Evolutionary conservation across 1,140 invertebrate species (phyloP), one percentile per base, ranked within the genome.

Genomic region (Bicyclus anynana): DNA sequence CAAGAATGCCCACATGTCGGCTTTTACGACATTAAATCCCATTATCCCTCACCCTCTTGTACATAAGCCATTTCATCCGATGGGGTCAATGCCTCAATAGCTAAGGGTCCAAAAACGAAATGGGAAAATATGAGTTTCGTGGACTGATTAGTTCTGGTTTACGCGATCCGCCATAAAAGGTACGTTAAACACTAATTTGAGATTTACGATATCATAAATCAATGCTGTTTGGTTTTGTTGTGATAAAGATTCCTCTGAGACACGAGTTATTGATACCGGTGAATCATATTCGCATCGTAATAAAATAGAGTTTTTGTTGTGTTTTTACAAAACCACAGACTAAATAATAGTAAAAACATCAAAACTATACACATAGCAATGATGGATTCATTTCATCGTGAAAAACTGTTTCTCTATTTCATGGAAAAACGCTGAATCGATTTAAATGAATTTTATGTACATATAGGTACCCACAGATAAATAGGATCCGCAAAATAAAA

Each of bases 161-260:
- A 80, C 71, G 70, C 65, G 65, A 67, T 62, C 55, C 29, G 47
- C 62, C 72, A 67, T 85, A 85, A 83, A 83, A 81, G 48, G 42
- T 56, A 49, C 75, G 58, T 81, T 66, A 77, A 77, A 53, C 69
- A 62, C 80, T 82, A 85, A 84, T 85, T 78, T 71, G 68, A 77
- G 72, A 82, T 85, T 85, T 85, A 85, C 74, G 77, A 70, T 58
- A 57, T 63, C 71, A 61, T 85, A 85, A 79, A 85, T 85, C 67
- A 80, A 60, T 57, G 65, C 56, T 80, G 78, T 83, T 83, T 78
- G 65, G 55, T 52, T 38, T 54, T 68, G 71, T 77, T 77, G 73
- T 68, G 69, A 77, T 71, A 68, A 73, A 62, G 56, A 59, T 23
- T 40, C 44, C 21, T 56, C 23, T 13, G 33, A 21, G 38, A 48